phyloP scores from a whole-genome alignment of 1,140 invertebrate species.

The Cardiocondyla obscurior region DNA sequence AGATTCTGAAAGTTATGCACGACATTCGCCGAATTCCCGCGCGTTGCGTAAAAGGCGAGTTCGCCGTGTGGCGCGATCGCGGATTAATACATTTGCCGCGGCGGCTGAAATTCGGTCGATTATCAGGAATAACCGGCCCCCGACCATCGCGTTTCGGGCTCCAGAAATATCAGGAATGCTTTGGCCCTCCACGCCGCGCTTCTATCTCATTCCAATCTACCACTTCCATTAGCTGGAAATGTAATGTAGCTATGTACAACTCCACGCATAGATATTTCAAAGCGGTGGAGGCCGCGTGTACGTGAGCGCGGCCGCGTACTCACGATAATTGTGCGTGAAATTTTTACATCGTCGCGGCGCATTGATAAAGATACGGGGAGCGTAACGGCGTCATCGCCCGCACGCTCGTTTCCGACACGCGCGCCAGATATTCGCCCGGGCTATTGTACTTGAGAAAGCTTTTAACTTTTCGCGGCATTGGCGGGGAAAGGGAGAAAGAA shows the following conservation, averaged over 20 bases:
- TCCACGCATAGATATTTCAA: slow-evolving; percentile 33
- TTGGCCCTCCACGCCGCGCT: slow-evolving; percentile 51
- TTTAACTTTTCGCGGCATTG: not conserved
- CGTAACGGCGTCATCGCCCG: slow-evolving; percentile 1
- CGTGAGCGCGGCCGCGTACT: not conserved
- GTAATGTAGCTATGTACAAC: slow-evolving; percentile 64
- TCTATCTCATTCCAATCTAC: slow-evolving; percentile 67
- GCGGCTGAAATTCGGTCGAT: slow-evolving; percentile 70
- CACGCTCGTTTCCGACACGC: not conserved
- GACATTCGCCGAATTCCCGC: slow-evolving; percentile 45
- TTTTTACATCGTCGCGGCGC: slow-evolving; percentile 18
- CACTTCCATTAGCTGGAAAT: slow-evolving; percentile 72
- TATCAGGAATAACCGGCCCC: slow-evolving; percentile 69
- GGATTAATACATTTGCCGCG: slow-evolving; percentile 70
- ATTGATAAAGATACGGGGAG: not conserved
- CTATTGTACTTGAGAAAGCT: slow-evolving; percentile 33
- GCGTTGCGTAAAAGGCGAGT: slow-evolving; percentile 52
- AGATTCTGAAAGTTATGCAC: slow-evolving; percentile 56
- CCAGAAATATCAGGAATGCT: slow-evolving; percentile 72
- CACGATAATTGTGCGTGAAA: slow-evolving; percentile 57
- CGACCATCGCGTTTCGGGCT: slow-evolving; percentile 69
- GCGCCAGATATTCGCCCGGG: not conserved
- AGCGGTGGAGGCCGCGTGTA: not conserved
- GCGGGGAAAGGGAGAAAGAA: too few relatives aligned
- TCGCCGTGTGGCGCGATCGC: slow-evolving; percentile 60